phyloP scores from a whole-genome alignment of 2,888 invertebrate genomes.

The Stomorhina lunata region DNA sequence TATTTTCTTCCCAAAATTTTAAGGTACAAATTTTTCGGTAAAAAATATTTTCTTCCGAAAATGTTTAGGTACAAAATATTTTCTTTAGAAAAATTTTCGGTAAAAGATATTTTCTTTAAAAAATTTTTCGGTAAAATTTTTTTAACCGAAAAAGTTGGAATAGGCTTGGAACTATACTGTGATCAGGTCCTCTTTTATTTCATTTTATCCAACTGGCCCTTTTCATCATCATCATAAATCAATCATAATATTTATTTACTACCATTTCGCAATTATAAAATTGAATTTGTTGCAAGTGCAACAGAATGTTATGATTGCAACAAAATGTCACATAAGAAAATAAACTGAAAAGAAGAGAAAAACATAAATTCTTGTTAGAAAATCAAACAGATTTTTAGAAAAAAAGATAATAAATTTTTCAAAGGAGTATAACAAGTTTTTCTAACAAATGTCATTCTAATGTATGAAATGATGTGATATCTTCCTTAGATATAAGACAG shows the following conservation, averaged over 20 bases:
- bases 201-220: background rate
- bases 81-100: no score
- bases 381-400: slow-evolving; percentile 13
- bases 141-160: no score
- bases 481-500: slow-evolving; percentile 24
- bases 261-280: slow-evolving; percentile 43
- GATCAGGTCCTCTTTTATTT: no score
- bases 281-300: slow-evolving; percentile 27
- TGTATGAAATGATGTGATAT: background rate
- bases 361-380: background rate
- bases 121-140: no score
- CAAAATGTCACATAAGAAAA: background rate
- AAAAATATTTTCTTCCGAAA: no score
- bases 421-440: slow-evolving; percentile 5
- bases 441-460: slow-evolving; percentile 4
- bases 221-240: slow-evolving; percentile 30
- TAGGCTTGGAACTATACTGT: no score
- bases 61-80: no score
- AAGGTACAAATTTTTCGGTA: no score
- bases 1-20: no score
- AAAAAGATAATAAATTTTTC: background rate
- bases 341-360: background rate
- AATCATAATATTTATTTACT: slow-evolving; percentile 52
- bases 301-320: slow-evolving; percentile 25
- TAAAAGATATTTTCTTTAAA: no score